These are phyloP conservation scores for Sogatella furcifera DNA, from an alignment of 1,140 invertebrate genomes.

Conservation along the genomic window DNA sequence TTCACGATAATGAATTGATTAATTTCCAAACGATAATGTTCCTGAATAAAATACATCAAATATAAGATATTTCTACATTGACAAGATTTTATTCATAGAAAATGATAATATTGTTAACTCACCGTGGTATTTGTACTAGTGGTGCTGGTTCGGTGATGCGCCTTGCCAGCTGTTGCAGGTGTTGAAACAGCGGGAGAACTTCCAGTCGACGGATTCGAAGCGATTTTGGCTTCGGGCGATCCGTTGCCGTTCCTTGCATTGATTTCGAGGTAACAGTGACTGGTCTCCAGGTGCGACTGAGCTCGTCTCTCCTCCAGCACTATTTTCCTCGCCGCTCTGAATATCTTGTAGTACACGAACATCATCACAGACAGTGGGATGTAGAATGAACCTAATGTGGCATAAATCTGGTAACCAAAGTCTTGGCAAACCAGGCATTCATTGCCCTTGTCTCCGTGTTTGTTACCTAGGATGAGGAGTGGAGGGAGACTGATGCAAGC, in stretches of 20 bases:
- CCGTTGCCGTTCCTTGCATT: slow-evolving; percentile 56
- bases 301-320: slow-evolving; percentile 77
- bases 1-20: neutral
- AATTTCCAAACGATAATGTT: neutral
- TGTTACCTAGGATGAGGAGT: slow-evolving; percentile 77
- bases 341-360: slow-evolving; percentile 84
- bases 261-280: slow-evolving; percentile 55
- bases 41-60: too few relatives aligned
- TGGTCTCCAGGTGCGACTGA: slow-evolving; percentile 66
- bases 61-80: neutral
- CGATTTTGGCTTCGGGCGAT: slow-evolving; percentile 46
- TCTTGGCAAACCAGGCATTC: slow-evolving; percentile 73
- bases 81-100: neutral
- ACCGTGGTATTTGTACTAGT: slow-evolving; percentile 53
- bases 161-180: slow-evolving; percentile 34
- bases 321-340: slow-evolving; percentile 69
- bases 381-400: slow-evolving; percentile 82
- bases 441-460: slow-evolving; percentile 49
- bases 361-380: slow-evolving; percentile 83
- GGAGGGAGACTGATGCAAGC: slow-evolving; percentile 83
- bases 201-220: slow-evolving; percentile 29
- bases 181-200: slow-evolving; percentile 27
- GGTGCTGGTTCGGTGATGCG: slow-evolving; percentile 38
- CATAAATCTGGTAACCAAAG: slow-evolving; percentile 75
- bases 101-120: slow-evolving; percentile 28